Evolutionary conservation across 2,113 vertebrate genomes (phyloP).

Genomic region (Leucosticte australis): DNA sequence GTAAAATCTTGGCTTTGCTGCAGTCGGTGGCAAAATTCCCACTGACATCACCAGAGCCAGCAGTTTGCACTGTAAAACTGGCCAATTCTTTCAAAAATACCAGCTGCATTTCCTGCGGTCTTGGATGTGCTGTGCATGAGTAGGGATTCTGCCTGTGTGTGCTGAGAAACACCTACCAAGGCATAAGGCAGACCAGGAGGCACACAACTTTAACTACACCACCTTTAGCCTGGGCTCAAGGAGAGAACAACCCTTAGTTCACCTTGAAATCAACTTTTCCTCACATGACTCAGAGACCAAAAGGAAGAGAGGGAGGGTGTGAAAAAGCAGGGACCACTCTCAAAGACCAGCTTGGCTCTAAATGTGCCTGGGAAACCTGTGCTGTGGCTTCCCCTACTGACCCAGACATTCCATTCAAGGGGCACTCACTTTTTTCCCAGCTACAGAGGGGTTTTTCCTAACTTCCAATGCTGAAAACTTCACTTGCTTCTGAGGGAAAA

Average conservation of each 20-base stretch:
- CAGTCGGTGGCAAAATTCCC: constrained; percentile 56
- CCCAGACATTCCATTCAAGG: not conserved
- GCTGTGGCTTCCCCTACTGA: not conserved
- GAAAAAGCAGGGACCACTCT: not conserved
- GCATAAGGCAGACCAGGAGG: not conserved
- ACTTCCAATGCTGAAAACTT: not conserved
- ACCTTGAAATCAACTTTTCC: not conserved
- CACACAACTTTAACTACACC: not conserved
- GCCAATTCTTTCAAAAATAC: constrained; percentile 46
- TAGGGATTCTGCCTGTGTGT: not conserved
- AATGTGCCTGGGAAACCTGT: not conserved
- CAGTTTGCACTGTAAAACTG: constrained; percentile 48
- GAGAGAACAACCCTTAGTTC: not conserved
- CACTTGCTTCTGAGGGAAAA: not conserved
- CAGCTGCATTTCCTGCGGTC: constrained; percentile 62
- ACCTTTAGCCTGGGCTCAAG: not conserved
- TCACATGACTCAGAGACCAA: not conserved
- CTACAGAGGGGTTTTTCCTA: not conserved
- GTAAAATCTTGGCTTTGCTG: constrained; percentile 56
- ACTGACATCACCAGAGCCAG: constrained; percentile 49
- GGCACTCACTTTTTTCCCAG: not conserved
- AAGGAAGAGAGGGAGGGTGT: not conserved
- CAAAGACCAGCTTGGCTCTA: not conserved
- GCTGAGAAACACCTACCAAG: constrained; percentile 1
- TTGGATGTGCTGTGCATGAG: constrained; percentile 12